phyloP scores from a whole-genome alignment of 2,888 invertebrate genomes.

The Lamproptera curius region DNA sequence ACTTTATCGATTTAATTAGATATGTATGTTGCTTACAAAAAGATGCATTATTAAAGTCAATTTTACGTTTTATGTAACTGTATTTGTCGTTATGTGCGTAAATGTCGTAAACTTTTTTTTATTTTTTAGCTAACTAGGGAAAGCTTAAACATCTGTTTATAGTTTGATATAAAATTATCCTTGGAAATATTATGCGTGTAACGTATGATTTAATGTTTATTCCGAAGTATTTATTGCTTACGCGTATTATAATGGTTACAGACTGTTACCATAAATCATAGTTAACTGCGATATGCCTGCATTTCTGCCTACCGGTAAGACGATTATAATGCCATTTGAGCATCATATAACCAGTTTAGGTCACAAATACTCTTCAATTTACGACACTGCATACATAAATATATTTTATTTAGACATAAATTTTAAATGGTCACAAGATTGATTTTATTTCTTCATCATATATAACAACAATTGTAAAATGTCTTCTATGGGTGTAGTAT shows the following conservation, averaged over 20 bases:
- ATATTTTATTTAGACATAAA: neutral
- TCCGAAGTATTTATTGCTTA: neutral
- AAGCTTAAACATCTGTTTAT: too few species aligned
- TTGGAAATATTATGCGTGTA: neutral
- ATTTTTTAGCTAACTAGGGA: too few species aligned
- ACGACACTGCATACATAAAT: neutral
- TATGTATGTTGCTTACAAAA: neutral
- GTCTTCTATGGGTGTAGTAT: too few species aligned
- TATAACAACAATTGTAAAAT: neutral
- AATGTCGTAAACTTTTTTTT: too few species aligned
- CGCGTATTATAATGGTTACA: neutral
- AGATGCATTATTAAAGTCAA: neutral
- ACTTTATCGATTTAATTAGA: neutral
- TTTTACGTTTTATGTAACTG: too few species aligned
- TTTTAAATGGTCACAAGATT: neutral
- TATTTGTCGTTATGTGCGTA: too few species aligned
- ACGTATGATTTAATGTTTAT: neutral
- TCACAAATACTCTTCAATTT: conserved; percentile 2
- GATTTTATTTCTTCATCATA: neutral
- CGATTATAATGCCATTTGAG: conserved; percentile 7
- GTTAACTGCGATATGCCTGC: conserved; percentile 3
- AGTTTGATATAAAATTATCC: too few species aligned
- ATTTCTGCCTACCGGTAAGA: conserved; percentile 1
- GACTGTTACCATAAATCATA: conserved; percentile 3
- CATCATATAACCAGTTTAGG: conserved; percentile 4